These are phyloP conservation scores for Conus ventricosus DNA, from an alignment of 1,140 invertebrate species.

Conservation along the genomic window DNA sequence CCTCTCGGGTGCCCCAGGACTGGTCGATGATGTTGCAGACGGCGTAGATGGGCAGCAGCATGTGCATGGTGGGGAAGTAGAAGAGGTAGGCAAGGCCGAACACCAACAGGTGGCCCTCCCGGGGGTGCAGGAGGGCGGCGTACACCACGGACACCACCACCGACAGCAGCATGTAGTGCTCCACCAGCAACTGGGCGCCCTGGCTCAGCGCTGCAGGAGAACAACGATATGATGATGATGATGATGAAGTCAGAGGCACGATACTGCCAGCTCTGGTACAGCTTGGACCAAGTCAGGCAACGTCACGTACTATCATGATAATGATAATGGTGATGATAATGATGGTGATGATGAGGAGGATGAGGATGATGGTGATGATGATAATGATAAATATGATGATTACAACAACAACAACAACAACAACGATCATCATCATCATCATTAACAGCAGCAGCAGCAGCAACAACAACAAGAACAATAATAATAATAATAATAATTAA, in stretches of 20 bases:
- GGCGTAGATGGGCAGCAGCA: slow-evolving; percentile 57
- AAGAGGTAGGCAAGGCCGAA: slow-evolving; percentile 55
- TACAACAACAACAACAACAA: too few species aligned
- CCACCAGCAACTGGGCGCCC: too few species aligned
- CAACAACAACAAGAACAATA: not conserved
- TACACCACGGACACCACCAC: too few species aligned
- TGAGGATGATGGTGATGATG: too few species aligned
- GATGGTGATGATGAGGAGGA: too few species aligned
- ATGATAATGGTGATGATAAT: not conserved
- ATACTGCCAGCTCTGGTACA: not conserved
- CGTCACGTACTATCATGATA: not conserved
- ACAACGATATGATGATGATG: not conserved
- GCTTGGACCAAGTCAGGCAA: not conserved
- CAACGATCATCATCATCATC: not conserved
- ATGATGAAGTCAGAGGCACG: not conserved
- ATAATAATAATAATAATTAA: not conserved
- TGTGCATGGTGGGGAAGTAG: slow-evolving; percentile 60
- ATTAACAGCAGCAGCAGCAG: not conserved
- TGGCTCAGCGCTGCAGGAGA: not conserved
- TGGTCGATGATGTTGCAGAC: slow-evolving; percentile 58
- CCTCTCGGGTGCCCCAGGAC: slow-evolving; percentile 59
- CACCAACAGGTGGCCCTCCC: slow-evolving; percentile 46
- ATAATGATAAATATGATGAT: too few species aligned
- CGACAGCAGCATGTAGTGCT: too few species aligned
- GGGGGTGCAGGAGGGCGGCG: slow-evolving; percentile 49